Evolutionary conservation across 2,113 vertebrate genomes (phyloP), one percentile per base, ranked within the genome.

Genomic region (Theropithecus gelada): DNA sequence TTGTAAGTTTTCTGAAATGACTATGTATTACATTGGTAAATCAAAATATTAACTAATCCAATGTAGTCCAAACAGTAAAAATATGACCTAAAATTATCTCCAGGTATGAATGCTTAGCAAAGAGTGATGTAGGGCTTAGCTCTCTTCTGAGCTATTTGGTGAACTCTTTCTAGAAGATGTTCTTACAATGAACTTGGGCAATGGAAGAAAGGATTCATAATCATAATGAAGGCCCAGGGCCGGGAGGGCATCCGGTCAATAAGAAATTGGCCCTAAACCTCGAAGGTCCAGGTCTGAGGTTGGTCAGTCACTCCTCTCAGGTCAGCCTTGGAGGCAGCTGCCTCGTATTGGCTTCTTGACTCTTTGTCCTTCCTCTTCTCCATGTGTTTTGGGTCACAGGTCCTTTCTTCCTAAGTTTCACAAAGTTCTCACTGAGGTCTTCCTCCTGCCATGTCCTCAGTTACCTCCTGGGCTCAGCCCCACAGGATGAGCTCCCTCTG

Each of bases 221-320:
- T 3, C 20, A 2, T n/a, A 11, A 17, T 6, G 17, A n/a, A 61
- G 50, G 27, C 32, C 64, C 23, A 1, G 23, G 32, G 16, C 80
- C 2, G 17, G 22, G 70, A 7, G 10, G 43, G 25, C 17, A 9
- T n/a, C 5, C 3, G 0, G 5, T 45, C 23, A 8, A 3, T 45
- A 23, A 13, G 64, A 82, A 59, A 38, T 3, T 40, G 38, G 30
- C 16, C 18, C 27, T 13, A 52, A 30, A 23, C 25, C n/a, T 10
- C 7, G 6, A 17, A 35, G 8, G 25, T 18, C 2, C 38, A 6
- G 38, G 48, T 1, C 3, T 0, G 3, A 6, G 14, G 40, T 40
- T 14, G 25, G 40, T 4, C 43, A 1, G 30, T 45, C 2, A 2
- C 45, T 22, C 78, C 38, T 23, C 64, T 8, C 78, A 6, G 14